A percentile compares a stretch with the other conserved stretches of the same genome.
These are phyloP conservation scores for Drosophila lutescens DNA, from an alignment of 2,888 invertebrate species.

Conservation along the genomic window DNA sequence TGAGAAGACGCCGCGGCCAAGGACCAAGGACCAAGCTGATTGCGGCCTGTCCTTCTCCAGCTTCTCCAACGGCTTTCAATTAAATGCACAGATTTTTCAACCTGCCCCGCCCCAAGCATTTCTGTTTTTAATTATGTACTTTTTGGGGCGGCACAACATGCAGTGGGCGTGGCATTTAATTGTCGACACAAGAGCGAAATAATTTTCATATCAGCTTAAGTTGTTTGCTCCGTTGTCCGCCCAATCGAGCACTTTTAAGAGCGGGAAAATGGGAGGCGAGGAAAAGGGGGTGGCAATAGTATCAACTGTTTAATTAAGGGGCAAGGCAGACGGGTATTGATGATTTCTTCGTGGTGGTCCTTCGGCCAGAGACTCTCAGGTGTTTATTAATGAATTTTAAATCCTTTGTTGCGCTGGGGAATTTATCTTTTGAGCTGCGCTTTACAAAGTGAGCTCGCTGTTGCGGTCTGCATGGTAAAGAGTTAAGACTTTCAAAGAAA, in stretches of 20 bases:
- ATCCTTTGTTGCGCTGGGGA: not conserved
- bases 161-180: constrained; percentile 62
- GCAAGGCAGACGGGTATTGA: constrained; percentile 38
- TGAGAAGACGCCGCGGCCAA: constrained; percentile 39
- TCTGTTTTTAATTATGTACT: constrained; percentile 67
- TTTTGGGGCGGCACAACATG: constrained; percentile 26
- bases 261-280: not conserved
- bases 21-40: constrained; percentile 40
- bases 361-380: constrained; percentile 16
- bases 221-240: constrained; percentile 49
- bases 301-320: constrained; percentile 56
- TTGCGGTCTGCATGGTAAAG: constrained; percentile 6
- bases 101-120: constrained; percentile 21
- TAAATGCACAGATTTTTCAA: constrained; percentile 69
- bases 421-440: constrained; percentile 17
- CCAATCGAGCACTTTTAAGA: constrained; percentile 54
- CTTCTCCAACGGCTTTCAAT: constrained; percentile 60
- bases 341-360: constrained; percentile 13
- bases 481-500: not conserved
- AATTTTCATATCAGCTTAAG: constrained; percentile 54
- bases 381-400: constrained; percentile 38
- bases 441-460: not conserved
- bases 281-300: constrained; percentile 3
- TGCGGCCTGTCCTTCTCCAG: constrained; percentile 40
- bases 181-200: constrained; percentile 56